Conservation (phyloP, 2,113 vertebrate species). For the Tretioscincus oriximinensis region DNA sequence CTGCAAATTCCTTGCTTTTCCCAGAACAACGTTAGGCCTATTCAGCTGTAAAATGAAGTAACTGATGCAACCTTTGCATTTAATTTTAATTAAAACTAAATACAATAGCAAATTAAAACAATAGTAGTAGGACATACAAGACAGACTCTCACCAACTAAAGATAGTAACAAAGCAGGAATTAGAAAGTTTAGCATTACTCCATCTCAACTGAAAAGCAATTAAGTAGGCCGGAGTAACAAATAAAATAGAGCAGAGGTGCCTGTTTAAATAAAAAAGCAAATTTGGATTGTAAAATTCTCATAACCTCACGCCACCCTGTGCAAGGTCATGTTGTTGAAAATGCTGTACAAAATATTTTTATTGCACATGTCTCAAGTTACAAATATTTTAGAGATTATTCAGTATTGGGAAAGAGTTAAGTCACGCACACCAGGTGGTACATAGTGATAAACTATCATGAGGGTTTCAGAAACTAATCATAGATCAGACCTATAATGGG, state of each 20-base stretch:
- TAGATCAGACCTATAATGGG: neutral
- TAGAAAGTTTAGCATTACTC: neutral
- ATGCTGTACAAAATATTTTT: neutral
- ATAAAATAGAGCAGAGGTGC: neutral
- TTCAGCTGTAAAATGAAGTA: neutral
- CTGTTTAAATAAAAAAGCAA: neutral
- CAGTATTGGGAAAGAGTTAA: neutral
- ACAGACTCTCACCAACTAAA: neutral
- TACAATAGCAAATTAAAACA: neutral
- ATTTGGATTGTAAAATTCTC: neutral
- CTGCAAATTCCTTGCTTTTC: neutral
- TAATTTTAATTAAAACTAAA: neutral
- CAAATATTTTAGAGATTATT: neutral
- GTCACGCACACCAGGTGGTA: neutral
- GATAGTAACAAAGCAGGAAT: neutral
- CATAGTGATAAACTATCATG: neutral
- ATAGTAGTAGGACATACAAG: neutral
- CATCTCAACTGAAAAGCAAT: neutral
- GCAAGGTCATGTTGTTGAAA: too few relatives aligned
- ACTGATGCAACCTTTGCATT: neutral
- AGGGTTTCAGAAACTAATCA: constrained; percentile 1
- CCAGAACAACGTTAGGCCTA: neutral
- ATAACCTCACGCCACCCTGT: neutral
- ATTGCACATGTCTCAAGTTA: neutral
- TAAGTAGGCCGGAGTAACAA: neutral